A percentile compares a stretch with the other conserved stretches of the same genome.
phyloP scores from a whole-genome alignment of 2,113 vertebrate species.

The Anhinga rufa region DNA sequence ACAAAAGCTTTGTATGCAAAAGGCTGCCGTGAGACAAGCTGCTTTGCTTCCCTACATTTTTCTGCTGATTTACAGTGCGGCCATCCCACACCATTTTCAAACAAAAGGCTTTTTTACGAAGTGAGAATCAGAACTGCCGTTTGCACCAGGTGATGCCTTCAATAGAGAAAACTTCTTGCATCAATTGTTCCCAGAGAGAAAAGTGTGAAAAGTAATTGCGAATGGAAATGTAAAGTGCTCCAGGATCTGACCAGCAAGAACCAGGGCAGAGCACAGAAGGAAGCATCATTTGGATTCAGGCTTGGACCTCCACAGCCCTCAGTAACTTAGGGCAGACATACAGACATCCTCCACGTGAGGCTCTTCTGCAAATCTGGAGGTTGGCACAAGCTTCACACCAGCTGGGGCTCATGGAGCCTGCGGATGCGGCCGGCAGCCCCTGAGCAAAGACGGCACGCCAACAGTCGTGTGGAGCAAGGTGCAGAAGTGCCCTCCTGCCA shows the following conservation, averaged over 20 bases:
- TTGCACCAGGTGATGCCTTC: not conserved
- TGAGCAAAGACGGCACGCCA: fast-evolving
- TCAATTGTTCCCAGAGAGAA: not conserved
- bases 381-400: not conserved
- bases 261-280: not conserved
- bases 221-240: not conserved
- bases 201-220: not conserved
- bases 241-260: not conserved
- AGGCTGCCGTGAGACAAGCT: not conserved
- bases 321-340: not conserved
- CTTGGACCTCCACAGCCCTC: not conserved
- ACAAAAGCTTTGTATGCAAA: slow-evolving; percentile 22
- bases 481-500: not conserved
- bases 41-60: not conserved
- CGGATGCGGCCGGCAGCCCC: not conserved
- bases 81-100: not conserved
- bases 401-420: not conserved
- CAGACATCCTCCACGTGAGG: not conserved
- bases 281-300: not conserved
- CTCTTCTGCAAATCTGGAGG: not conserved
- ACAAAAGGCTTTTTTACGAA: not conserved
- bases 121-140: not conserved
- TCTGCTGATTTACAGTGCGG: not conserved
- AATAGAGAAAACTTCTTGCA: not conserved
- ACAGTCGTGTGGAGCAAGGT: fast-evolving